These are phyloP conservation scores for Proteles cristata DNA, from an alignment of 2,113 vertebrate species.

Conservation along the genomic window DNA sequence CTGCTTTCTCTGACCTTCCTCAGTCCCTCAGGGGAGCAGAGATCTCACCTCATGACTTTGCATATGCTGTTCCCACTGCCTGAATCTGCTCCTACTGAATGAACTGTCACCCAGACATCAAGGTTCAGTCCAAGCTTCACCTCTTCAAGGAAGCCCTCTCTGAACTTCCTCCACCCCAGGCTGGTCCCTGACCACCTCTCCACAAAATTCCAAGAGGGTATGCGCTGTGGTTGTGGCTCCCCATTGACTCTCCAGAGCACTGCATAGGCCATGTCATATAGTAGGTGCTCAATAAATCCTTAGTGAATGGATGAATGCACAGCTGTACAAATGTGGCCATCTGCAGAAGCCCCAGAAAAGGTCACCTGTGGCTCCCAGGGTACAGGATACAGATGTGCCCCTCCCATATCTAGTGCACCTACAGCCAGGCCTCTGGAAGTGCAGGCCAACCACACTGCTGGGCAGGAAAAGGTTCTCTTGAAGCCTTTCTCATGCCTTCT, in stretches of 20 bases:
- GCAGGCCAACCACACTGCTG: rapidly evolving
- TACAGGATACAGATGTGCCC: background rate
- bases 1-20: background rate
- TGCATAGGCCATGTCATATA: background rate
- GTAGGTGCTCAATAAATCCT: background rate
- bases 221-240: no score
- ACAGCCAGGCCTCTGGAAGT: background rate
- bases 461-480: background rate
- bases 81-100: background rate
- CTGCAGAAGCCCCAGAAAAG: background rate
- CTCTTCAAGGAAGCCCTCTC: background rate
- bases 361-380: background rate
- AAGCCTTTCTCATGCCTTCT: background rate
- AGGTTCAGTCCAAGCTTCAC: background rate
- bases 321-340: background rate
- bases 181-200: background rate
- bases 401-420: background rate
- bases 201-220: background rate
- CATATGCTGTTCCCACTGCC: background rate
- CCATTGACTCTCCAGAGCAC: background rate
- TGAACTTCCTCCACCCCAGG: background rate
- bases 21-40: background rate
- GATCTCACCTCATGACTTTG: background rate
- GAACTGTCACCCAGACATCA: background rate
- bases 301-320: background rate